Conservation (phyloP, 2,113 vertebrate species). For the Crypturellus undulatus region DNA sequence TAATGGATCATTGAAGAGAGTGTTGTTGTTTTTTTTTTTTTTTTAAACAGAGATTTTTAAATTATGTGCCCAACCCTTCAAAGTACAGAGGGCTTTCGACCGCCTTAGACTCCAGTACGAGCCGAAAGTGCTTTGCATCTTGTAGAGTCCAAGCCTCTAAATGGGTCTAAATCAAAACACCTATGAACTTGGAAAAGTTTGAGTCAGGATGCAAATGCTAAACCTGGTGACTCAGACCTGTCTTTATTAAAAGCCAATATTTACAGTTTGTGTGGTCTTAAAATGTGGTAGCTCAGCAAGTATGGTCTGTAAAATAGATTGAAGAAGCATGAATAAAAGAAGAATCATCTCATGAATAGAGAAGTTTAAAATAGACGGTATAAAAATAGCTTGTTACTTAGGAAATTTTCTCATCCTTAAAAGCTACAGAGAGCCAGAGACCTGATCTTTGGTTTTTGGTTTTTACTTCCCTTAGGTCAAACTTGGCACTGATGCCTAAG, state of each 20-base stretch:
- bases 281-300: slow-evolving; percentile 21
- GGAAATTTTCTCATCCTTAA: slow-evolving; percentile 57
- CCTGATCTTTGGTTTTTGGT: slow-evolving; percentile 16
- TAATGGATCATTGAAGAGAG: slow-evolving; percentile 66
- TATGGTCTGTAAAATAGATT: slow-evolving; percentile 12
- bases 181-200: background rate
- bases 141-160: background rate
- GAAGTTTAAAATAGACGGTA: slow-evolving; percentile 63
- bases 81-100: slow-evolving; percentile 25
- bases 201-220: background rate
- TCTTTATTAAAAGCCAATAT: slow-evolving; percentile 26
- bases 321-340: slow-evolving; percentile 56
- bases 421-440: slow-evolving; percentile 9
- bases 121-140: background rate
- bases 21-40: background rate
- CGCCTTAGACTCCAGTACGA: background rate
- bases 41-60: slow-evolving; percentile 33
- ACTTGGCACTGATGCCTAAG: background rate
- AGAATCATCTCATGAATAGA: slow-evolving; percentile 41
- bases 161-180: background rate
- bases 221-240: background rate
- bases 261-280: slow-evolving; percentile 27
- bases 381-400: slow-evolving; percentile 70
- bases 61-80: slow-evolving; percentile 45
- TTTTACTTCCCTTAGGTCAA: slow-evolving; percentile 15